Percentiles rank a stretch among this genome's conserved stretches.
Conservation (phyloP, 2,113 vertebrate genomes). For the human region DNA sequence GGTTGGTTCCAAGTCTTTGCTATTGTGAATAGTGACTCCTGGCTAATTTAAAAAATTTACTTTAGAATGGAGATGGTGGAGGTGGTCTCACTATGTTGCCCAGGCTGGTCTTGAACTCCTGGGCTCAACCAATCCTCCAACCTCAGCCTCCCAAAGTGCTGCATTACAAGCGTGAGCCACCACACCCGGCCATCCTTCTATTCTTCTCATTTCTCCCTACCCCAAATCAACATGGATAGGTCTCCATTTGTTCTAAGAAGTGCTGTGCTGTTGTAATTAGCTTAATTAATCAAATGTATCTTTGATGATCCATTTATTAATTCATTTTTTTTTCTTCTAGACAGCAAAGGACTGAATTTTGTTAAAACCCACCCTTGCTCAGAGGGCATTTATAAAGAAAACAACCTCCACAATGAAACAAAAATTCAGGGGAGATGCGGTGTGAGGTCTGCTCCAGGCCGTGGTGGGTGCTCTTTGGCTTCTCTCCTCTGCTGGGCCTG, state of each 20-base stretch:
- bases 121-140: too few relatives aligned
- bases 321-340: not conserved
- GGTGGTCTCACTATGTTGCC: too few relatives aligned
- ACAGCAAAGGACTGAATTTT: not conserved
- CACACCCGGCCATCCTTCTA: not conserved
- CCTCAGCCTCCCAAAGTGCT: too few relatives aligned
- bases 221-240: not conserved
- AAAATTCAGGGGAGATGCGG: not conserved
- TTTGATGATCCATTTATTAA: slow-evolving; percentile 26
- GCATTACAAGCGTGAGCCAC: too few relatives aligned
- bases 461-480: accelerated
- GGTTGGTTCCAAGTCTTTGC: too few relatives aligned
- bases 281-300: not conserved
- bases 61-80: too few relatives aligned
- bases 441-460: accelerated
- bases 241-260: not conserved
- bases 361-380: not conserved
- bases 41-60: too few relatives aligned
- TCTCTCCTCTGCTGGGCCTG: accelerated
- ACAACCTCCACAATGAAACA: not conserved
- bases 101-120: too few relatives aligned
- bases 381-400: not conserved
- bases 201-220: not conserved
- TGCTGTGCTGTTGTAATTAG: not conserved
- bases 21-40: too few relatives aligned